Percentiles rank a stretch among this genome's conserved stretches.
Conservation (phyloP, 2,797 vertebrate genomes). For the Smutsia temminckii region DNA sequence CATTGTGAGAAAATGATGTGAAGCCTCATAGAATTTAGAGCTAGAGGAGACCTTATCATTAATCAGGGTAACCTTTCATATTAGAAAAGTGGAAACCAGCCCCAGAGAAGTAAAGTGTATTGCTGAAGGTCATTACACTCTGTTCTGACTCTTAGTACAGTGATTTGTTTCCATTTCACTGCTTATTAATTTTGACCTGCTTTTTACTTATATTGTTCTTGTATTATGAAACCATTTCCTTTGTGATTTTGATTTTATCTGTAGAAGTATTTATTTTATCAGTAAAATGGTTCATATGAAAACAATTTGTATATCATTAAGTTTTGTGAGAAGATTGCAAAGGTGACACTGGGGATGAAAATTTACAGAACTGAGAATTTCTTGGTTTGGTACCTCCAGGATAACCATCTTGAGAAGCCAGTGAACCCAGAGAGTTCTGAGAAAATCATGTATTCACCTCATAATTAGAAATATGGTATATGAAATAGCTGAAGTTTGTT, state of each 20-base stretch:
- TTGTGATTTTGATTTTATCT: background rate
- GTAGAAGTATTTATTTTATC: conserved; percentile 36
- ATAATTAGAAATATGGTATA: background rate
- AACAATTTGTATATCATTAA: conserved; percentile 48
- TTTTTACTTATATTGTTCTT: conserved; percentile 39
- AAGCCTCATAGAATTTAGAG: conserved; percentile 58
- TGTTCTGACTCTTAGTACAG: background rate
- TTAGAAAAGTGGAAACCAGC: background rate
- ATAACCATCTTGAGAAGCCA: conserved; percentile 26
- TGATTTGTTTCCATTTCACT: conserved; percentile 4
- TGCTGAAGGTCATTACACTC: conserved; percentile 42
- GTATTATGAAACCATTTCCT: background rate
- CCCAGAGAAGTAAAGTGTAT: background rate
- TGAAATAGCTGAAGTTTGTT: background rate
- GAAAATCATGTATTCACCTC: background rate
- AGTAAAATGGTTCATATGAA: conserved; percentile 29
- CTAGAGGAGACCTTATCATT: conserved; percentile 49
- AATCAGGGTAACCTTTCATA: background rate
- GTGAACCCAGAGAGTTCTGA: background rate
- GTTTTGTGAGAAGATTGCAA: conserved; percentile 17
- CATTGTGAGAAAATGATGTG: conserved; percentile 56
- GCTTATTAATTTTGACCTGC: conserved; percentile 33
- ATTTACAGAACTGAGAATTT: conserved; percentile 2
- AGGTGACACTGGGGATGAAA: conserved; percentile 34
- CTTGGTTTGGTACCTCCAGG: background rate